Evolutionary conservation across 1,140 invertebrate genomes (phyloP).

Genomic region (Laupala kohalensis): DNA sequence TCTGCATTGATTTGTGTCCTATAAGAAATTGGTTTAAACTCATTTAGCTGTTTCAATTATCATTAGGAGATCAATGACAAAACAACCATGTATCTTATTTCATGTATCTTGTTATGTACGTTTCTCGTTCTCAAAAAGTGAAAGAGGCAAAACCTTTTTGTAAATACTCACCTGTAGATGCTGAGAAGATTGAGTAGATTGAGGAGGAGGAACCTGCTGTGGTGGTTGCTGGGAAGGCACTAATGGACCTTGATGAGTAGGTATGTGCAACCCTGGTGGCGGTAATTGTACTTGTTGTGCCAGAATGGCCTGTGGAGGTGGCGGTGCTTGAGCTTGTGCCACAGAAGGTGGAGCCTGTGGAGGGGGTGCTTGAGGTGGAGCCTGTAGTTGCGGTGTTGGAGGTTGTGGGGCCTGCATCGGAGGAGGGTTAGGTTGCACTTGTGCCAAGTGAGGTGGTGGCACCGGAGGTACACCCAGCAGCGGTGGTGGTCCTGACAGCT

Average conservation of each 20-base stretch:
- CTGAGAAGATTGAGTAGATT: background rate
- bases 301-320: slow-evolving; percentile 6
- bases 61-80: too few relatives aligned
- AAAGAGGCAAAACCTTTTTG: too few relatives aligned
- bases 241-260: slow-evolving; percentile 10
- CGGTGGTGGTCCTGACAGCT: slow-evolving; percentile 10
- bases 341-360: slow-evolving; percentile 5
- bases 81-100: too few relatives aligned
- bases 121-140: too few relatives aligned
- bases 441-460: slow-evolving; percentile 8
- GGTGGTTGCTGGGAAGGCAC: slow-evolving; percentile 4
- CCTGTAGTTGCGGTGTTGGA: background rate
- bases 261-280: slow-evolving; percentile 12
- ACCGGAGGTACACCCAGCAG: slow-evolving; percentile 11
- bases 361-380: slow-evolving; percentile 1
- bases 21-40: too few relatives aligned
- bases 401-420: slow-evolving; percentile 1
- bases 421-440: background rate
- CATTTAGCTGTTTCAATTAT: too few relatives aligned
- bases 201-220: slow-evolving; percentile 1
- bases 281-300: slow-evolving; percentile 11
- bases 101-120: too few relatives aligned
- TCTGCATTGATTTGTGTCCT: too few relatives aligned
- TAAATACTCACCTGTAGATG: slow-evolving; percentile 10
- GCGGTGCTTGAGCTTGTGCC: background rate